Percentiles rank a stretch among this genome's conserved stretches.
Evolutionary conservation across 2,797 vertebrate species (phyloP).

Genomic region (Oryzias sinensis): DNA sequence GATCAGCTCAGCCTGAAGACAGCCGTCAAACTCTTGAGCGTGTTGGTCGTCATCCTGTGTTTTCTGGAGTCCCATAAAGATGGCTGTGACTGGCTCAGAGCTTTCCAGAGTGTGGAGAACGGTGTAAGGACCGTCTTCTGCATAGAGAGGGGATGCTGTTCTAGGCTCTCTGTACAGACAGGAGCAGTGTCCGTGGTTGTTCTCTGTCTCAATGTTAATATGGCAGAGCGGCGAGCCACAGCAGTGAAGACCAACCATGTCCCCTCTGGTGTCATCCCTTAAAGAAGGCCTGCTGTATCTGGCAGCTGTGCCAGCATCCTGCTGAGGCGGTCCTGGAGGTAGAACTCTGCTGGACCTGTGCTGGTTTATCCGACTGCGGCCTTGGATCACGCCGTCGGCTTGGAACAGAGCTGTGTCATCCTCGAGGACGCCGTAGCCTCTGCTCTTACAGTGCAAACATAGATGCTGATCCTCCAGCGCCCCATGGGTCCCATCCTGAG

Average conservation of each 20-base stretch:
- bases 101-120: conserved; percentile 78
- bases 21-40: conserved; percentile 76
- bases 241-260: conserved; percentile 29
- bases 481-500: not conserved
- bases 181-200: conserved; percentile 25
- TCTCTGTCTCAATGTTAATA: not conserved
- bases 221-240: conserved; percentile 12
- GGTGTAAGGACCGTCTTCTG: conserved; percentile 72
- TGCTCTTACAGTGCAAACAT: conserved; percentile 4
- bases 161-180: conserved; percentile 43
- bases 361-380: not conserved
- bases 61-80: conserved; percentile 90
- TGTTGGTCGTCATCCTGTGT: conserved; percentile 65
- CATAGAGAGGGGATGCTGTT: conserved; percentile 43
- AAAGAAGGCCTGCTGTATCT: conserved; percentile 38
- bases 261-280: not conserved
- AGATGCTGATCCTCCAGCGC: not conserved
- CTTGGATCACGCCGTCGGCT: not conserved
- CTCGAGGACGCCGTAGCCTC: conserved; percentile 5
- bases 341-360: conserved; percentile 16
- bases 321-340: conserved; percentile 26
- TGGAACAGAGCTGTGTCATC: not conserved
- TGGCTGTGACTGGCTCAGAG: conserved; percentile 85
- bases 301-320: conserved; percentile 22
- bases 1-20: conserved; percentile 85